A percentile compares a stretch with the other conserved stretches of the same genome.
Evolutionary conservation across 2,113 vertebrate genomes (phyloP).

Genomic region (Clarias macrocephalus): DNA sequence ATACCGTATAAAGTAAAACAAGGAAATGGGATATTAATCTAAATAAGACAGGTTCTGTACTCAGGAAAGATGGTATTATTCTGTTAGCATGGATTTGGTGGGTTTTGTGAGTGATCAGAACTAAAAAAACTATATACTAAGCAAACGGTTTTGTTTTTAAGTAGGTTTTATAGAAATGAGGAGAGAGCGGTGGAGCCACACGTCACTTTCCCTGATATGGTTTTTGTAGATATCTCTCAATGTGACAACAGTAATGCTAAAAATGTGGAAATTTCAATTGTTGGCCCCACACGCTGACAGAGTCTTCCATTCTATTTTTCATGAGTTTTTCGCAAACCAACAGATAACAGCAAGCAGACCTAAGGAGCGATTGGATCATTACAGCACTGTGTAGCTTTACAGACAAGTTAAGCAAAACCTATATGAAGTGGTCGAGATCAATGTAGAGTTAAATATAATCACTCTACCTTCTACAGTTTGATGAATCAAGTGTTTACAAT

Average conservation of each 20-base stretch:
- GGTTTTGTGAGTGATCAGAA: neutral
- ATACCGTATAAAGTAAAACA: neutral
- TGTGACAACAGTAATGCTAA: constrained; percentile 2
- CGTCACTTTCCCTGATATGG: neutral
- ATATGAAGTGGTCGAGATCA: constrained; percentile 25
- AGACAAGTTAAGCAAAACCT: neutral
- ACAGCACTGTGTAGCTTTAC: constrained; percentile 37
- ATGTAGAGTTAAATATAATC: constrained; percentile 44
- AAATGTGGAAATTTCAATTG: neutral
- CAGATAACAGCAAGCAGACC: constrained; percentile 10
- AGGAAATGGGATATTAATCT: neutral
- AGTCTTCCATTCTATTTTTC: neutral
- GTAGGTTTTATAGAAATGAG: neutral
- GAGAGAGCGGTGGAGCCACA: too few species aligned
- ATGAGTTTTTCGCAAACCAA: neutral
- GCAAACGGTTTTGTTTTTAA: neutral
- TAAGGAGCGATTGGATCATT: constrained; percentile 2
- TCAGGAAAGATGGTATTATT: neutral
- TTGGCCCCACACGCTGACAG: neutral
- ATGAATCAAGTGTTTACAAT: constrained; percentile 41
- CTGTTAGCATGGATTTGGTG: neutral
- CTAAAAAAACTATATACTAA: neutral
- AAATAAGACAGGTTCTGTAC: neutral
- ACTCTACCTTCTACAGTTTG: constrained; percentile 37
- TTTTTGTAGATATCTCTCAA: neutral